Evolutionary conservation across 2,113 vertebrate genomes (phyloP).

Genomic region (Cromileptes altivelis): DNA sequence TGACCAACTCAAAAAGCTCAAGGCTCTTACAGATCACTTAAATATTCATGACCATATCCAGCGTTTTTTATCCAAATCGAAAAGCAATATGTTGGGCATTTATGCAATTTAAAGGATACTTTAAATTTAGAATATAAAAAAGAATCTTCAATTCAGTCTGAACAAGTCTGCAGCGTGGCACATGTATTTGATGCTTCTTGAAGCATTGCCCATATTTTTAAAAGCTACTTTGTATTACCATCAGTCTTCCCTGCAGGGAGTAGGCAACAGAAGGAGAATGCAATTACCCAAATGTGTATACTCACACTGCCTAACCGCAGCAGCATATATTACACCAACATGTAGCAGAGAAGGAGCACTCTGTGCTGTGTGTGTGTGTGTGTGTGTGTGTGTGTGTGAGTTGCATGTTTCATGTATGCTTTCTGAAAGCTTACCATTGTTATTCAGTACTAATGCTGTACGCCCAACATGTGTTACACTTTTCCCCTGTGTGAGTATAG

Average conservation of each 20-base stretch:
- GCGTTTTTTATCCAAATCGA: background rate
- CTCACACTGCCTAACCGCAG: conserved; percentile 29
- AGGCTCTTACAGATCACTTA: background rate
- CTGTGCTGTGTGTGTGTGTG: conserved; percentile 37
- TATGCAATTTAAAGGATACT: conserved; percentile 9
- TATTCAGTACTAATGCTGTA: conserved; percentile 47
- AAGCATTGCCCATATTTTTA: conserved; percentile 36
- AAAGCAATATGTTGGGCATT: conserved; percentile 9
- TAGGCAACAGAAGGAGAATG: conserved; percentile 52
- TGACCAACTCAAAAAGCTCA: conserved; percentile 11
- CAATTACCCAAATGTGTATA: conserved; percentile 67
- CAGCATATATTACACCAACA: conserved; percentile 56
- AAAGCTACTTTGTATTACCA: conserved; percentile 57
- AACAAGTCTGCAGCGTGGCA: conserved; percentile 1
- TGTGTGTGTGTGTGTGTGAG: conserved; percentile 21
- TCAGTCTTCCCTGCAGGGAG: conserved; percentile 52
- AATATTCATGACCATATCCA: background rate
- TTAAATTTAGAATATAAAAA: conserved; percentile 20
- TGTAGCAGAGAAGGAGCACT: conserved; percentile 11
- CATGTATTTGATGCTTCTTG: conserved; percentile 43
- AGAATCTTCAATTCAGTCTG: conserved; percentile 21
- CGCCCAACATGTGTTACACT: conserved; percentile 25
- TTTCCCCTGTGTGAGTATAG: conserved; percentile 41
- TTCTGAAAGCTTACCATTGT: conserved; percentile 58
- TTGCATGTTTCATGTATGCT: conserved; percentile 51